Base-by-base conservation (phyloP, 2,797 vertebrate genomes). In the Antrozous pallidus region DNA sequence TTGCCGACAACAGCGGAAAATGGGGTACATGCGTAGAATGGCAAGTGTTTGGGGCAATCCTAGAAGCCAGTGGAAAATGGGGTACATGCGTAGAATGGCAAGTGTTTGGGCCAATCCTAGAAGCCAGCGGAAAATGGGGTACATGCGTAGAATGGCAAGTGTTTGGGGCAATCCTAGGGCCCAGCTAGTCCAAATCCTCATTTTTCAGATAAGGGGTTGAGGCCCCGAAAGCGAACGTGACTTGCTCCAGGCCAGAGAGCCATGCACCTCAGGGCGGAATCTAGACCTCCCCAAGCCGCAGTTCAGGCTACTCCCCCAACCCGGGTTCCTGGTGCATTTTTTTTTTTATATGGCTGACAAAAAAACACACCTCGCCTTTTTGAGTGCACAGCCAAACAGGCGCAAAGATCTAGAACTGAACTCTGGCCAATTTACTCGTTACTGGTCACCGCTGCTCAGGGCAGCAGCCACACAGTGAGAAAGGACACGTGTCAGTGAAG, bases 1-100 rank as follows among this genome's bases (percentile, higher is more conserved):
- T 2, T 1, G 7, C 14, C 0, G 3, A 56, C 31, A 20, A 38
- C 26, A 17, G 73, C 18, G 56, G 47, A n/a, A 63, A 85, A 42
- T 5, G 8, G 26, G 36, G 13, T 3, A 2, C 17, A 20, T 5
- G 7, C 12, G 0, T 0, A 47, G 40, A 42, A 16, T 18, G 73
- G 4, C 26, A 70, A 38, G 61, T 33, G 33, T 65, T 40, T 2
- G 2, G 13, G 26, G n/a, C 17, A 56, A 73, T 6, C 8, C 38
- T 45, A n/a, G n/a, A n/a, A n/a, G n/a, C n/a, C 26, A 17, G 73
- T 14, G 56, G 47, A n/a, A 63, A 85, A 42, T 5, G 8, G 26
- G 36, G 13, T 3, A 2, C 17, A 20, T 5, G 7, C 12, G 0
- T 0, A 47, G 40, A 42, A 16, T 18, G 73, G 4, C 26, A 70